These are phyloP conservation scores for Hartigia nigra DNA, from an alignment of 2,888 invertebrate species.

Conservation along the genomic window DNA sequence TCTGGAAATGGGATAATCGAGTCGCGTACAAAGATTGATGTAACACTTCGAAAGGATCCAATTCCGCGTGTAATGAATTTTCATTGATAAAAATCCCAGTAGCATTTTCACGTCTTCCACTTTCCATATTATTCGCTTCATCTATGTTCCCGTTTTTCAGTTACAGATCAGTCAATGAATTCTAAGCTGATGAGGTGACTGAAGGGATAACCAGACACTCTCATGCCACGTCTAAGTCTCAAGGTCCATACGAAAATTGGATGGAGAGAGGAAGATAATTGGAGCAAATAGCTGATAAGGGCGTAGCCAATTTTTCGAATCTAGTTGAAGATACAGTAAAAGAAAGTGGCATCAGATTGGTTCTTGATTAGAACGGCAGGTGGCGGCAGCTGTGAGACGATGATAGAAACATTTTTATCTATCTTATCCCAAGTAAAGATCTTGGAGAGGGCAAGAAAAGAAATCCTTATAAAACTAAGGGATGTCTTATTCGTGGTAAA, in stretches of 20 bases:
- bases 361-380: neutral
- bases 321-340: neutral
- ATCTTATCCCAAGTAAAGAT: neutral
- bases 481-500: neutral
- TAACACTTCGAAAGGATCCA: neutral
- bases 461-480: neutral
- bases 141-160: neutral
- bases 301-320: neutral
- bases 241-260: neutral
- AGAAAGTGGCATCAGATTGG: neutral
- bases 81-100: neutral
- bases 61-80: neutral
- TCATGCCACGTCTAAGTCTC: neutral
- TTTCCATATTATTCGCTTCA: neutral
- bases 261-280: neutral
- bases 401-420: neutral
- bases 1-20: conserved; percentile 24
- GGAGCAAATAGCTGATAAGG: neutral
- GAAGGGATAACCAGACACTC: neutral
- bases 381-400: neutral
- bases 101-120: neutral
- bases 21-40: conserved; percentile 14
- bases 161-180: neutral
- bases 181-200: neutral
- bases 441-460: neutral